These are phyloP conservation scores for Halichoerus grypus DNA, from an alignment of 2,113 vertebrate genomes.

Conservation along the genomic window DNA sequence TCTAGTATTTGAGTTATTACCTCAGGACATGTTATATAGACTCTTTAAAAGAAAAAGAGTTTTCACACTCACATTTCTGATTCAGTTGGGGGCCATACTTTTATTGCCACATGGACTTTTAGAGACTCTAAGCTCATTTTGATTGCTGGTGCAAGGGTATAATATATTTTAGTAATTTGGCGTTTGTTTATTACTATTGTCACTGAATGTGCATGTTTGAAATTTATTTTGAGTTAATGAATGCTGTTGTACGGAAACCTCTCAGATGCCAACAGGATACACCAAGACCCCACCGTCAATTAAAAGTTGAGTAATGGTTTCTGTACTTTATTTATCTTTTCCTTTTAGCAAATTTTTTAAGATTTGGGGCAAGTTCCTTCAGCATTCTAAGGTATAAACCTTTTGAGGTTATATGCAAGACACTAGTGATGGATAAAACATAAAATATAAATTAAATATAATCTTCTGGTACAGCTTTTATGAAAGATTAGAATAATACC, in stretches of 20 bases:
- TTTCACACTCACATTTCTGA: constrained; percentile 59
- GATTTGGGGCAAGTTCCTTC: neutral
- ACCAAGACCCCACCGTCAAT: constrained; percentile 53
- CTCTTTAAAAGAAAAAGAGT: constrained; percentile 67
- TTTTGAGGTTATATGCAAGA: neutral
- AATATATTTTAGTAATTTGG: constrained; percentile 78
- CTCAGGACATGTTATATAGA: constrained; percentile 51
- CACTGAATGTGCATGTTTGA: constrained; percentile 52
- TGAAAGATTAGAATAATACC: constrained; percentile 9
- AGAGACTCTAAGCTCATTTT: constrained; percentile 65
- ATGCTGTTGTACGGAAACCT: constrained; percentile 26
- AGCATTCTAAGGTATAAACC: constrained; percentile 1
- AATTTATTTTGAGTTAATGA: constrained; percentile 76
- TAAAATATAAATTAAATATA: constrained; percentile 11
- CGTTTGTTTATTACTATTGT: constrained; percentile 80
- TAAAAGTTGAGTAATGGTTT: constrained; percentile 65
- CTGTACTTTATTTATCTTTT: constrained; percentile 53
- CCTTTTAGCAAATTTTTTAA: constrained; percentile 49
- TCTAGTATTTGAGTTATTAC: constrained; percentile 62
- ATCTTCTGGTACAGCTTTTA: neutral
- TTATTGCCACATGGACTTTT: constrained; percentile 45
- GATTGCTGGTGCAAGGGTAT: neutral
- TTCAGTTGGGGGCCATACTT: constrained; percentile 63
- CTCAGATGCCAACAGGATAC: constrained; percentile 16
- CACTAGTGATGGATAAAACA: constrained; percentile 12